Base-by-base conservation (phyloP, 2,113 vertebrate genomes). In the Lanius collurio region DNA sequence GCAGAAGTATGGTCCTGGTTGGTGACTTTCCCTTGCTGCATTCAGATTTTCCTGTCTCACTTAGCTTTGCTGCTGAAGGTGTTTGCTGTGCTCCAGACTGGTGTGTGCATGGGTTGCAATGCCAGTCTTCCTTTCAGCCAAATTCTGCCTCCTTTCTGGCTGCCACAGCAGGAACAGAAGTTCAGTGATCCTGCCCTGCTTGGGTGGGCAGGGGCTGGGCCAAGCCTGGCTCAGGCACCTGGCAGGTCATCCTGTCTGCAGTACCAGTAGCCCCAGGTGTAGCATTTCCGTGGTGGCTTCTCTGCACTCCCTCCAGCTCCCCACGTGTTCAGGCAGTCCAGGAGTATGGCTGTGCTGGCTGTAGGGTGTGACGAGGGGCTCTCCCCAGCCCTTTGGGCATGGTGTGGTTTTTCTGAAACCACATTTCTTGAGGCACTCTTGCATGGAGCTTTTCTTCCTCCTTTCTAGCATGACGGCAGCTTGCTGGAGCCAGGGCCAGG, bases 301-400 rank as follows among this genome's bases (percentile, higher is more conserved):
- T 13, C 69, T 74, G 27, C 11, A 21, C 41, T 76, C 53, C 41
- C 27, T 89, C 7, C 85, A 49, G 1, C 1, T 82, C 65, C 41
- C 28, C 15, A 5, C 6, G 0, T 46, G 76, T 24, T 46, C 22
- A 10, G 60, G 73, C 73, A 60, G 63, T 46, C 68, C 11, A 4
- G 75, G 21, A 91, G 37, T 1, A 6, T 13, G 87, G 90, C 82
- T 35, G 23, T 86, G 64, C 80, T 65, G 68, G 83, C 60, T 62
- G 42, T 1, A 26, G 78, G 78, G 68, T 70, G 87, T 78, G 87
- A 91, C 8, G 0, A 82, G 73, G 87, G 89, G 91, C 80, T 96
- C 46, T 91, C 81, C 91, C 73, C 76, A 81, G 76, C 86, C 90
- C 83, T 89, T 87, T 28, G 60, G 76, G 76, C 83, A 75, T 9